phyloP scores from a whole-genome alignment of 64 coral and sea anemone genomes.

The Anthopleura sola region DNA sequence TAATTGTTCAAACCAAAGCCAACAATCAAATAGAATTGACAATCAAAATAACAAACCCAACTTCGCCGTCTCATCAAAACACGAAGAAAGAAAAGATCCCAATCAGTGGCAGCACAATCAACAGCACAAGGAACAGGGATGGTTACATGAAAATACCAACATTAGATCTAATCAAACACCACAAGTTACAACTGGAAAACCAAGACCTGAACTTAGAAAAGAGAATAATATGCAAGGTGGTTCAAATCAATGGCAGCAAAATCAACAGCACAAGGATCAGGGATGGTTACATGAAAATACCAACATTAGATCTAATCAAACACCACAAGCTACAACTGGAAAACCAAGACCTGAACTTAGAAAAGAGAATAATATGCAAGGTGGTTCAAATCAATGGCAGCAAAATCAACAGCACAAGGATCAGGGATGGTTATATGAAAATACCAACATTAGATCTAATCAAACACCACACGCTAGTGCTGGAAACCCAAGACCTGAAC shows the following conservation, averaged over 20 bases:
- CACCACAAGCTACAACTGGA: background rate
- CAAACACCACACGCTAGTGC: background rate
- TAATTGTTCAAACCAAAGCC: background rate
- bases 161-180: background rate
- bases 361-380: background rate
- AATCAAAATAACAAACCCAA: background rate
- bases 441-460: too few species aligned
- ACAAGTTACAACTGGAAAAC: background rate
- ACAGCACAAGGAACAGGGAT: background rate
- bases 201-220: too few species aligned
- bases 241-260: conserved; percentile 13
- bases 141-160: background rate
- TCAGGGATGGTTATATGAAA: background rate
- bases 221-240: background rate
- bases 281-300: background rate
- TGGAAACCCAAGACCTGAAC: background rate
- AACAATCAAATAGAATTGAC: background rate
- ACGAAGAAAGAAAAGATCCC: background rate
- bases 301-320: background rate
- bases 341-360: too few species aligned
- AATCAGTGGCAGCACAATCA: conserved; percentile 21
- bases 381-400: conserved; percentile 12
- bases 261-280: background rate
- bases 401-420: conserved; percentile 3
- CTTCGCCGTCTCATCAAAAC: background rate